Evolutionary conservation across 2,888 invertebrate genomes (phyloP).

Genomic region (Pseudococcus jackbeardsleyi): DNA sequence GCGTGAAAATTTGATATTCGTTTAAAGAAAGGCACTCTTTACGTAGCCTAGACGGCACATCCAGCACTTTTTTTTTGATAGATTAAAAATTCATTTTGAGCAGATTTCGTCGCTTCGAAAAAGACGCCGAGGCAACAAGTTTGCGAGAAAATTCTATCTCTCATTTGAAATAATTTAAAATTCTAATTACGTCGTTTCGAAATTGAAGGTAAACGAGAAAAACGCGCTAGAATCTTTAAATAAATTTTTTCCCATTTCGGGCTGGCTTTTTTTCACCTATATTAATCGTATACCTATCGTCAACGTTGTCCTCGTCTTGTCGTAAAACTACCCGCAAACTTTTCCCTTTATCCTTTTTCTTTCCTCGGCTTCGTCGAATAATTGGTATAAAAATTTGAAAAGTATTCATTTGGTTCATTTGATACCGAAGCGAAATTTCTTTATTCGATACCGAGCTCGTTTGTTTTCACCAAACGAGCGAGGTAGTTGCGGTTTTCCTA

Average conservation of each 20-base stretch:
- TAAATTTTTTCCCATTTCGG: background rate
- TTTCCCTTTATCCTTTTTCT: background rate
- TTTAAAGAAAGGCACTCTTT: background rate
- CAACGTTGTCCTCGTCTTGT: background rate
- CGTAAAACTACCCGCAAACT: conserved; percentile 18
- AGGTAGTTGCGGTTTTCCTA: background rate
- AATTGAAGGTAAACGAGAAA: conserved; percentile 37
- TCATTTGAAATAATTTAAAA: conserved; percentile 48
- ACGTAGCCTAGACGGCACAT: background rate
- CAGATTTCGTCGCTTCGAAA: background rate
- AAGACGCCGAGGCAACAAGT: conserved; percentile 15
- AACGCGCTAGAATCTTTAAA: conserved; percentile 24
- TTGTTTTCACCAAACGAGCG: background rate
- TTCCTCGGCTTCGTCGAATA: background rate
- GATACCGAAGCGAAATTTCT: background rate
- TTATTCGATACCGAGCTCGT: background rate
- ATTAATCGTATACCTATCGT: conserved; percentile 18
- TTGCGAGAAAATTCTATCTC: conserved; percentile 34
- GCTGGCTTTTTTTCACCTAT: background rate
- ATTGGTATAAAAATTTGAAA: conserved; percentile 17
- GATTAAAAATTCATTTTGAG: conserved; percentile 36
- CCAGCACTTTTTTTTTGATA: background rate
- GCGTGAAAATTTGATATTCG: conserved; percentile 36
- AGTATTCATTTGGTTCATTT: conserved; percentile 23
- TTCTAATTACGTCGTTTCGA: conserved; percentile 44